Evolutionary conservation across 2,888 invertebrate genomes (phyloP).

Genomic region (Gasteruption jaculator): DNA sequence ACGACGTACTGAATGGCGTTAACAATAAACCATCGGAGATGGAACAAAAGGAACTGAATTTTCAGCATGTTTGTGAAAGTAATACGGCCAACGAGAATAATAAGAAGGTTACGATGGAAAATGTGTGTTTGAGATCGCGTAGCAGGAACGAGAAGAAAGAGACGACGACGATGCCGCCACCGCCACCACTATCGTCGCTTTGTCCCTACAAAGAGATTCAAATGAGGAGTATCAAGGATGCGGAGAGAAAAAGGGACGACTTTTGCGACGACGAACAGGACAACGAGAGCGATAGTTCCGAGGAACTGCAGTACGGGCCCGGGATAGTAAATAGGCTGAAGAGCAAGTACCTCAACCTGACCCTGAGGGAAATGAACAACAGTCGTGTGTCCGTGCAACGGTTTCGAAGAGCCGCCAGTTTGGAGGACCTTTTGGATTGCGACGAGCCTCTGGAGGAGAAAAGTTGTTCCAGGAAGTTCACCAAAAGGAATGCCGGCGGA

Average conservation of each 20-base stretch:
- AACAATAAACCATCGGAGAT: no score
- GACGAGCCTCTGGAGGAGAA: constrained; percentile 47
- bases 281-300: constrained; percentile 59
- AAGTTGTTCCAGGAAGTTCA: constrained; percentile 31
- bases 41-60: no score
- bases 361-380: constrained; percentile 66
- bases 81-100: no score
- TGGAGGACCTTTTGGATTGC: constrained; percentile 80
- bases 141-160: no score
- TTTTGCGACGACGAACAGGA: constrained; percentile 34
- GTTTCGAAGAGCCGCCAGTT: constrained; percentile 75
- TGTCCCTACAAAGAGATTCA: no score
- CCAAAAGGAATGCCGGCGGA: constrained; percentile 28
- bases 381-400: constrained; percentile 64
- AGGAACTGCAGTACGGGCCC: constrained; percentile 85
- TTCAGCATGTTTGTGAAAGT: no score
- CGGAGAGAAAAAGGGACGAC: no score
- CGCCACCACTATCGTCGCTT: no score
- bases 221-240: no score
- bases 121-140: no score
- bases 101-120: no score
- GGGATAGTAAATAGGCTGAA: constrained; percentile 86
- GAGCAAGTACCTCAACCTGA: constrained; percentile 81
- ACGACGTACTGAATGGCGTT: constrained; percentile 36
- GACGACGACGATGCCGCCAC: no score